Evolutionary conservation across 2,797 vertebrate genomes (phyloP).

Genomic region (Coregonus ussuriensis): DNA sequence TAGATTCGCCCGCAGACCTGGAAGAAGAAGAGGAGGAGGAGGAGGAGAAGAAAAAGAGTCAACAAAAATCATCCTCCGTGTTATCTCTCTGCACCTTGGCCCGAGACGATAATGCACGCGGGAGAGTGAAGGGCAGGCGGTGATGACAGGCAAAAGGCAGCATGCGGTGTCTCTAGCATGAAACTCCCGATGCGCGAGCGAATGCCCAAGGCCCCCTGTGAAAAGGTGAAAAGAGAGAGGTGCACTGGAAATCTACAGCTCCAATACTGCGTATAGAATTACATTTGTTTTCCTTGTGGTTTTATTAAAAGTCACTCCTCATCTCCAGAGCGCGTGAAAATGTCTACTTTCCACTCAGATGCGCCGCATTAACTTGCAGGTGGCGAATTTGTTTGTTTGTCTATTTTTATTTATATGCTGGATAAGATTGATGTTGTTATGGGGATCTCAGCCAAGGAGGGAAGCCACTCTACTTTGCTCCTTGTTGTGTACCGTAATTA

Average conservation of each 20-base stretch:
- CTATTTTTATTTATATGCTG: slow-evolving; percentile 92
- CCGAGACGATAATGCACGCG: slow-evolving; percentile 53
- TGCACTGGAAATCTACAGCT: slow-evolving; percentile 62
- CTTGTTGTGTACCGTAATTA: slow-evolving; percentile 86
- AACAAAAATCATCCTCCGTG: slow-evolving; percentile 67
- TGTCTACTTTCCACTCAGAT: slow-evolving; percentile 98
- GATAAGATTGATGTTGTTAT: slow-evolving; percentile 93
- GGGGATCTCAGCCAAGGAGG: slow-evolving; percentile 81
- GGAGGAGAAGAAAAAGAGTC: slow-evolving; percentile 28
- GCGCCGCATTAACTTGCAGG: slow-evolving; percentile 94
- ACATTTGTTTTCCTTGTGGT: slow-evolving; percentile 88
- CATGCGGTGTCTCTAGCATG: slow-evolving; percentile 16
- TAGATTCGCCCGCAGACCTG: slow-evolving; percentile 68
- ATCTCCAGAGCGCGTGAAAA: slow-evolving; percentile 95
- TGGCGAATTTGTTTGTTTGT: slow-evolving; percentile 93
- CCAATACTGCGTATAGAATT: slow-evolving; percentile 79
- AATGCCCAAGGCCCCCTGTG: background rate
- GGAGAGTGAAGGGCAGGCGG: slow-evolving; percentile 57
- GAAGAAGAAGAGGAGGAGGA: background rate
- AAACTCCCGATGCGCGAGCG: slow-evolving; percentile 17
- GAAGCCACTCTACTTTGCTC: slow-evolving; percentile 79
- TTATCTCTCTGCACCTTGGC: slow-evolving; percentile 57
- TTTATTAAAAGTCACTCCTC: slow-evolving; percentile 96
- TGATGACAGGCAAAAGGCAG: slow-evolving; percentile 50
- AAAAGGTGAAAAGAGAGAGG: slow-evolving; percentile 18